These are phyloP conservation scores for Telmatochromis bifrenatus DNA, from an alignment of 2,113 vertebrate genomes.

Conservation along the genomic window DNA sequence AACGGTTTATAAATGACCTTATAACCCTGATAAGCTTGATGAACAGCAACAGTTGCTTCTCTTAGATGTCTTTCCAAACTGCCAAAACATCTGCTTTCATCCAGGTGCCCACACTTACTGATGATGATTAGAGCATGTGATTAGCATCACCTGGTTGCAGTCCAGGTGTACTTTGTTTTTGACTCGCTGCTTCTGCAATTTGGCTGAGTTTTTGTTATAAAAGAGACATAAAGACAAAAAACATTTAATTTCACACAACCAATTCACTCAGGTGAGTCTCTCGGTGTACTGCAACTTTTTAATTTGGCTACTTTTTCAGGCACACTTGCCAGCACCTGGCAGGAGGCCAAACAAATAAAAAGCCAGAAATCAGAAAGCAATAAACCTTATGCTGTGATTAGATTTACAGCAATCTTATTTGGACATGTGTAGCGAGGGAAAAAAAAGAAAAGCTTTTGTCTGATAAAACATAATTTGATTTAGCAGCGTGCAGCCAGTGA, in stretches of 20 bases:
- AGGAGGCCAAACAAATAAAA: conserved; percentile 29
- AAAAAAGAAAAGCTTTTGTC: conserved; percentile 41
- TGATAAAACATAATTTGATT: conserved; percentile 63
- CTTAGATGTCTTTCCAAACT: background rate
- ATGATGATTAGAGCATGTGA: background rate
- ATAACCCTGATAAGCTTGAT: background rate
- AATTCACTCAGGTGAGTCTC: background rate
- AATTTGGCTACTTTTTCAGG: background rate
- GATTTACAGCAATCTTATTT: conserved; percentile 56
- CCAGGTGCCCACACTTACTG: background rate
- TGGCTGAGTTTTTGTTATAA: background rate
- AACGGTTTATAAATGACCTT: background rate
- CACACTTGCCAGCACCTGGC: conserved; percentile 2
- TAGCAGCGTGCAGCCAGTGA: conserved; percentile 34
- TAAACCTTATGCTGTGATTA: conserved; percentile 45
- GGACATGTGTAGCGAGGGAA: conserved; percentile 5
- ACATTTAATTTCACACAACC: background rate
- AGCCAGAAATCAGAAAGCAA: conserved; percentile 43
- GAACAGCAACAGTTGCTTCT: background rate
- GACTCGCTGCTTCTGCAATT: background rate
- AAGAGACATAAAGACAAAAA: background rate
- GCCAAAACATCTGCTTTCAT: background rate
- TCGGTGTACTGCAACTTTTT: background rate
- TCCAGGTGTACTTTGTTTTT: background rate
- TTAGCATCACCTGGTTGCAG: background rate